These are phyloP conservation scores for Hydriomena furcata DNA, from an alignment of 2,888 invertebrate genomes.

Conservation along the genomic window DNA sequence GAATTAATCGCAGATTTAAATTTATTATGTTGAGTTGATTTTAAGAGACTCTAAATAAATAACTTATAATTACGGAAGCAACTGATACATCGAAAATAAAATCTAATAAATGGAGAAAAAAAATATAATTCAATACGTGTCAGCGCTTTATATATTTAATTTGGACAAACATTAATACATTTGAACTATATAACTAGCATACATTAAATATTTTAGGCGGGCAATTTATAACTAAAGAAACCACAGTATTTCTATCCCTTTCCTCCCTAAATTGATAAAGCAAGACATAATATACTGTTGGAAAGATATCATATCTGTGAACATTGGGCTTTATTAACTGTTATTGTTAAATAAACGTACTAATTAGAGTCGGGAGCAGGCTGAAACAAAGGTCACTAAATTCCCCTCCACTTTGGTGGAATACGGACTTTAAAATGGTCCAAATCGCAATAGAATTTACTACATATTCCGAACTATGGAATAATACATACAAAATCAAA, in stretches of 20 bases:
- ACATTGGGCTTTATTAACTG: too few relatives aligned
- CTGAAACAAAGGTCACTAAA: background rate
- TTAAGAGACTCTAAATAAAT: too few relatives aligned
- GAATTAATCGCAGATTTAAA: too few relatives aligned
- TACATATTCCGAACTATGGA: background rate
- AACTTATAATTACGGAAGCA: background rate
- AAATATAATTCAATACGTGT: slow-evolving; percentile 2
- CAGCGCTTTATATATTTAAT: background rate
- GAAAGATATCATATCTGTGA: background rate
- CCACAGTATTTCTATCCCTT: background rate
- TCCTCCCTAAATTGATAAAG: background rate
- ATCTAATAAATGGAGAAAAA: background rate
- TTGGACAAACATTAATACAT: background rate
- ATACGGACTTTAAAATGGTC: background rate
- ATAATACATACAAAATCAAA: slow-evolving; percentile 17
- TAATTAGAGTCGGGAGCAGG: too few relatives aligned
- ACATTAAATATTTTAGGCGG: slow-evolving; percentile 8
- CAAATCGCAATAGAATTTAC: slow-evolving; percentile 8
- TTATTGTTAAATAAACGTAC: too few relatives aligned
- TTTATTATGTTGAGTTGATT: too few relatives aligned
- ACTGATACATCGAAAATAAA: slow-evolving; percentile 1
- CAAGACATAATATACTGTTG: background rate
- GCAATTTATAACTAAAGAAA: background rate
- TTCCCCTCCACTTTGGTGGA: background rate
- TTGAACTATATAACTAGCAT: background rate